A percentile compares a stretch with the other conserved stretches of the same genome.
Evolutionary conservation across 1,140 invertebrate genomes (phyloP).

Genomic region (Drosophila lini): DNA sequence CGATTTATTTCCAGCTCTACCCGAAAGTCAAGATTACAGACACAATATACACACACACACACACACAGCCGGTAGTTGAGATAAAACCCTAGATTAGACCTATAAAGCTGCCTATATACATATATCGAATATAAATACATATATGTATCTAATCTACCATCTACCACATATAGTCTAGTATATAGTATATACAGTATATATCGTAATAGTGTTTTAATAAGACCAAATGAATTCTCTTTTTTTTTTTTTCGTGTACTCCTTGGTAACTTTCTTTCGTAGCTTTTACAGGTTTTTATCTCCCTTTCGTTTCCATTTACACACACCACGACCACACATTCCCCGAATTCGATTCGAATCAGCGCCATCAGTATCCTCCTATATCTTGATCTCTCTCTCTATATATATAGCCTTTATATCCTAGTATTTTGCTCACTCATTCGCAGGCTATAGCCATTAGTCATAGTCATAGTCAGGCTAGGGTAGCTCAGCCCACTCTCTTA

Average conservation of each 20-base stretch:
- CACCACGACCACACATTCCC: conserved; percentile 10
- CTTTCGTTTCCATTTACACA: conserved; percentile 47
- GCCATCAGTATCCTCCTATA: conserved; percentile 16
- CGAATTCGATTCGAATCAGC: conserved; percentile 32
- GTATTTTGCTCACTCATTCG: conserved; percentile 31
- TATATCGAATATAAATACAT: conserved; percentile 9
- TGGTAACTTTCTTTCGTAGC: conserved; percentile 65
- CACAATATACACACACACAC: neutral
- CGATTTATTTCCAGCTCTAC: too few relatives aligned
- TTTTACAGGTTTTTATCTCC: conserved; percentile 77
- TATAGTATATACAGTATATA: conserved; percentile 36
- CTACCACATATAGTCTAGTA: neutral
- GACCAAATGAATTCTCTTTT: conserved; percentile 58
- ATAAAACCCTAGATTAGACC: conserved; percentile 6
- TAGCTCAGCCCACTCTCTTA: conserved; percentile 12
- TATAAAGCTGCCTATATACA: neutral
- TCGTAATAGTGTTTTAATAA: conserved; percentile 43
- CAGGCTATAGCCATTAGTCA: conserved; percentile 30
- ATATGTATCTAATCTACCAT: conserved; percentile 35
- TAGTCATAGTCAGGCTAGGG: conserved; percentile 33
- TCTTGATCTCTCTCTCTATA: conserved; percentile 4
- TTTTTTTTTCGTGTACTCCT: conserved; percentile 58
- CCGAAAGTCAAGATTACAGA: neutral
- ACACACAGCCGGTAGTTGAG: conserved; percentile 14
- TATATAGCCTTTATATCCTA: conserved; percentile 20